Percentiles rank a stretch among this genome's conserved stretches.
Conservation (phyloP, 2,888 invertebrate species). For the Zhuqinia jingwanae region DNA sequence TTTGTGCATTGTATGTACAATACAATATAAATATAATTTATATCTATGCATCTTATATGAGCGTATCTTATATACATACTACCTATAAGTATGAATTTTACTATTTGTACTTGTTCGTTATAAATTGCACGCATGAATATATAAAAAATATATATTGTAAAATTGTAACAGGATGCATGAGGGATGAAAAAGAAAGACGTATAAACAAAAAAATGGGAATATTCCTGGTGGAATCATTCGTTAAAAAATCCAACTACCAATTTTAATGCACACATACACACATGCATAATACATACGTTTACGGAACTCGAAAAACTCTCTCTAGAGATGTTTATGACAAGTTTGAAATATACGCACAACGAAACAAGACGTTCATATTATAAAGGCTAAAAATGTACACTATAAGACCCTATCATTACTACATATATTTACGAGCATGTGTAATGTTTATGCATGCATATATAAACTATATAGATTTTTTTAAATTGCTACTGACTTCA, state of each 20-base stretch:
- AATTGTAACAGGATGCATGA: not conserved
- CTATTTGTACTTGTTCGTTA: conserved; percentile 16
- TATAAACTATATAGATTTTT: not conserved
- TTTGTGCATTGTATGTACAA: conserved; percentile 17
- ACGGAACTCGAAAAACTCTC: conserved; percentile 38
- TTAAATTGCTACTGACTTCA: conserved; percentile 51
- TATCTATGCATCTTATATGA: not conserved
- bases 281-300: not conserved
- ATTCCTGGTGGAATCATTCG: conserved; percentile 68
- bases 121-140: not conserved
- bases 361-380: no score
- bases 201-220: conserved; percentile 27
- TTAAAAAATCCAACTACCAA: conserved; percentile 66
- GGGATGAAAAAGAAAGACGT: conserved; percentile 16
- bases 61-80: not conserved
- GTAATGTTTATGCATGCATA: not conserved
- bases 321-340: conserved; percentile 66
- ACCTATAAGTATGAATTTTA: no score
- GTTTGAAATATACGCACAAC: conserved; percentile 63
- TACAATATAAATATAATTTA: not conserved
- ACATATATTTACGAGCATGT: not conserved
- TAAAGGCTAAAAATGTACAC: no score
- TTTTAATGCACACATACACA: conserved; percentile 56
- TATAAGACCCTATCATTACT: no score
- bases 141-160: not conserved